Evolutionary conservation across 2,888 invertebrate species (phyloP), one percentile per base, ranked within the genome.

Genomic region (Brenthis daphne): DNA sequence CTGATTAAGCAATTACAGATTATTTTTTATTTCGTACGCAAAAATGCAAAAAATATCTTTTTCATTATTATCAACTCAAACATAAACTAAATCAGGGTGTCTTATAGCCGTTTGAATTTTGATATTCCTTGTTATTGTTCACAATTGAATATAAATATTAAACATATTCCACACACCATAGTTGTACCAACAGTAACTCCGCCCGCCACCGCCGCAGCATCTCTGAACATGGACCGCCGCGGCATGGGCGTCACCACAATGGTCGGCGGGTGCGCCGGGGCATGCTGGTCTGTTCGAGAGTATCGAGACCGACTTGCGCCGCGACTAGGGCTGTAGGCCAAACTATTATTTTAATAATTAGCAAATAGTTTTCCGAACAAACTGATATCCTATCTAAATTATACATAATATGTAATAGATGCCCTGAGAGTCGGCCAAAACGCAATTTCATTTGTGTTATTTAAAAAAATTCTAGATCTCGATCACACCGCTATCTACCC

Each of bases 171-270:
- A 47, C 94, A 85, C 92, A 96, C 96, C 83, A 98, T 95, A 71
- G 99, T 97, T 0, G 98, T 98, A 71, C 99, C 99, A 68, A 99
- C 95, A 66, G 99, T 99, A 57, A 99, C 99, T 77, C 99, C 99
- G 72, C 99, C 99, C 74, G 99, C 99, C 47, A 99, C 98, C 0
- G 99, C 97, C 43, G 99, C 99, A 96, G 99, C 99, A 88, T 99
- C 99, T 65, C 96, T 96, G 87, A 99, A 95, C 82, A 99, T 95
- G 6, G 99, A 99, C 71, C 95, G 95, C 76, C 95, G 95, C 53
- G 94, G 94, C 63, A 93, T 92, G 12, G 94, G 94, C 24, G 93
- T 83, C 64, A 93, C 85, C 65, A 90, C 65, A 43, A 85, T 75
- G 2, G 77, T 74, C 0, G 90, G 88, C 11, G 80, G 78, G 0